Evolutionary conservation across 2,113 vertebrate species (phyloP).

Genomic region (Carassius carassius): DNA sequence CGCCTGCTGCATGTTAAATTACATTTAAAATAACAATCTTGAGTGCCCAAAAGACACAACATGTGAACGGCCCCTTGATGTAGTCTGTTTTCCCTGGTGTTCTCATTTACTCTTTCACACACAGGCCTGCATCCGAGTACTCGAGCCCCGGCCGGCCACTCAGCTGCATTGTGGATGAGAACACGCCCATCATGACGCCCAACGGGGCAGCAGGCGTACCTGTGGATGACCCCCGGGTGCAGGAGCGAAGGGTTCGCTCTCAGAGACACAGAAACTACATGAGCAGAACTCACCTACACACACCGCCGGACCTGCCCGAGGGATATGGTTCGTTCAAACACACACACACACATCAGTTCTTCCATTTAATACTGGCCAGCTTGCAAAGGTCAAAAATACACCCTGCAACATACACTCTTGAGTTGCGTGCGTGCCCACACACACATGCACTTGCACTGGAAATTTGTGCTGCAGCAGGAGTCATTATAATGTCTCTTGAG

Average conservation of each 20-base stretch:
- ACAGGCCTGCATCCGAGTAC: conserved; percentile 94
- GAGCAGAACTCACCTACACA: conserved; percentile 98
- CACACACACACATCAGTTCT: conserved; percentile 56
- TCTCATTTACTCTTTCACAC: background rate
- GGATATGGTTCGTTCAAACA: conserved; percentile 87
- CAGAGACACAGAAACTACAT: conserved; percentile 98
- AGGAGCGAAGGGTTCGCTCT: conserved; percentile 91
- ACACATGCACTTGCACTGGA: no score
- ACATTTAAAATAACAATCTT: no score
- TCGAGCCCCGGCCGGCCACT: conserved; percentile 94
- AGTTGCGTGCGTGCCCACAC: no score
- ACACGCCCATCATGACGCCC: conserved; percentile 87
- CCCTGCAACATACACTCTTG: background rate
- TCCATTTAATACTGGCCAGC: background rate
- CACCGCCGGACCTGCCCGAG: conserved; percentile 93
- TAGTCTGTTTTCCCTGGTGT: background rate
- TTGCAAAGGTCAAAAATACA: conserved; percentile 14
- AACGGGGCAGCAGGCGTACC: conserved; percentile 88
- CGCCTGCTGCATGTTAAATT: no score
- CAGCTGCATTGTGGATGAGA: conserved; percentile 96
- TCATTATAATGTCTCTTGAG: no score
- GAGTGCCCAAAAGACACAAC: no score
- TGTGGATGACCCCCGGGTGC: conserved; percentile 81
- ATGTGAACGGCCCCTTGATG: background rate
- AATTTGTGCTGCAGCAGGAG: no score